Evolutionary conservation across 2,113 vertebrate genomes (phyloP).

Genomic region (Empidonax traillii): DNA sequence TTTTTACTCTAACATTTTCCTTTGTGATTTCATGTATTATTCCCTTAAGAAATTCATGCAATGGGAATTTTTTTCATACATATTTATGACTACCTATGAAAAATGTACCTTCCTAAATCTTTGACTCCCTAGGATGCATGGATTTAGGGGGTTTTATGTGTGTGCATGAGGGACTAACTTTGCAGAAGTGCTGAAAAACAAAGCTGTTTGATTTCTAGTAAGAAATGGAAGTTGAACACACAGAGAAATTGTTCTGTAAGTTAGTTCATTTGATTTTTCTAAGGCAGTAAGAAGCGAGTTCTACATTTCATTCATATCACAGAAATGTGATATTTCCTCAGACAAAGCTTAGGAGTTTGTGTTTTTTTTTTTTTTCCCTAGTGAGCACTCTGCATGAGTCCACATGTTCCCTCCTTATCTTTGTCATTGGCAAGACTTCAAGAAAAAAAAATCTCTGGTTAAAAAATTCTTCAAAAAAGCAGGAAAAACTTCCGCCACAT

Average conservation of each 20-base stretch:
- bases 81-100: not conserved
- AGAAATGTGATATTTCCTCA: constrained; percentile 19
- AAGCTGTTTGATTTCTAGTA: not conserved
- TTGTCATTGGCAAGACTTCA: constrained; percentile 15
- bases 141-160: not conserved
- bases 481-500: not conserved
- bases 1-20: not conserved
- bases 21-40: not conserved
- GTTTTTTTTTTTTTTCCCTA: not conserved
- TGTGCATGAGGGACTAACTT: not conserved
- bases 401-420: not conserved
- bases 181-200: not conserved
- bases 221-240: not conserved
- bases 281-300: not conserved
- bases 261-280: not conserved
- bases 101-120: not conserved
- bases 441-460: constrained; percentile 16
- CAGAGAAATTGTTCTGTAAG: constrained; percentile 2
- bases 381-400: not conserved
- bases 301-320: not conserved
- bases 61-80: not conserved
- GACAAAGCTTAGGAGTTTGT: not conserved
- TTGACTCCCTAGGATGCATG: not conserved
- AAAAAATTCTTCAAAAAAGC: not conserved
- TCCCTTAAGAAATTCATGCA: not conserved